Conservation (phyloP, 2,113 vertebrate species). For the Phyllostomus hastatus region DNA sequence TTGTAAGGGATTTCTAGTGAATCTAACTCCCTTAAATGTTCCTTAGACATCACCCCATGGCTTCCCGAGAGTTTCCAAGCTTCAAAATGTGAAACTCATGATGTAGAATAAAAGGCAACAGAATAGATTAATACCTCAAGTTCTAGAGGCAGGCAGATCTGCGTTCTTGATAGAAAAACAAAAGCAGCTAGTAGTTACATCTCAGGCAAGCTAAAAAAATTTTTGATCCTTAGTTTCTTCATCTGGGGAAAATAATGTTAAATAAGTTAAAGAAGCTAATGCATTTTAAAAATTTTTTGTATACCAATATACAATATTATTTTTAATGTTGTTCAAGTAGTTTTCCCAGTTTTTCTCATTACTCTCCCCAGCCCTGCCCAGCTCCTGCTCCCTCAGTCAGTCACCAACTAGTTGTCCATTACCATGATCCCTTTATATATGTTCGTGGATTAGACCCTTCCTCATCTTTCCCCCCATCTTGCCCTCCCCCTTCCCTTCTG, state of each 20-base stretch:
- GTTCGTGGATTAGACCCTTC: too few relatives aligned
- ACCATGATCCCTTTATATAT: too few relatives aligned
- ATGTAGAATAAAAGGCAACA: neutral
- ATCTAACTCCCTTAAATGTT: neutral
- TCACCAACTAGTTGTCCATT: too few relatives aligned
- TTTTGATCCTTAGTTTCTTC: slow-evolving; percentile 35
- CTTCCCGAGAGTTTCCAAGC: neutral
- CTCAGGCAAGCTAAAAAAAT: neutral
- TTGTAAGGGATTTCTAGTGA: neutral
- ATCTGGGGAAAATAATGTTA: neutral
- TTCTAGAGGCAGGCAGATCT: neutral
- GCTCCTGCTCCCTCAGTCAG: too few relatives aligned
- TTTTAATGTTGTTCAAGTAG: too few relatives aligned
- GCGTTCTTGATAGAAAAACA: neutral
- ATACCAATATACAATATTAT: too few relatives aligned
- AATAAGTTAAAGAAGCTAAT: neutral
- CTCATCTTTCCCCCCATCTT: too few relatives aligned
- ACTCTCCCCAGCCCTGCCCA: too few relatives aligned
- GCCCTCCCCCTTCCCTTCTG: too few relatives aligned
- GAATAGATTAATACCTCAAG: neutral
- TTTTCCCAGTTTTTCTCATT: too few relatives aligned
- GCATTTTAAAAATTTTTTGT: too few relatives aligned
- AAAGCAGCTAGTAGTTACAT: neutral
- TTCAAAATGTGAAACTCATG: neutral
- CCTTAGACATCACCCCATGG: neutral